Evolutionary conservation across 1,140 invertebrate genomes (phyloP), one percentile per base, ranked within the genome.

Genomic region (Drosophila funebris): DNA sequence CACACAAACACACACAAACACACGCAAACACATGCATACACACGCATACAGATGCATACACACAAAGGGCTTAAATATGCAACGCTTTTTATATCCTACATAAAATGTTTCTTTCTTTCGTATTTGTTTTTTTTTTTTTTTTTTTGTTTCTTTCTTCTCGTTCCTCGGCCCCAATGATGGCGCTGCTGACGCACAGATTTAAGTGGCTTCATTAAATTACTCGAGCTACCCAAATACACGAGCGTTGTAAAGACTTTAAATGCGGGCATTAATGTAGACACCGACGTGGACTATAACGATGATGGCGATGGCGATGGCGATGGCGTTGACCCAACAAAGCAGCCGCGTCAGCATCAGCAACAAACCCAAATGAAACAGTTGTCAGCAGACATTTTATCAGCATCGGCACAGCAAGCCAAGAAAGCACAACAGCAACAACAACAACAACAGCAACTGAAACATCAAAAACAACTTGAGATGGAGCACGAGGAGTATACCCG

Each of bases 121-220:
- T n/a, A n/a, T n/a, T n/a, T 31, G 72, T 73, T 73, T 62, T 29
- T 77, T 77, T 69, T 46, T 74, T 27, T 48, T 22, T 52, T 37
- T 54, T 43, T 36, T 27, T 22, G n/a, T 37, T 52, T 29, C 41
- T 31, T 20, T 29, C 39, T 44, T 43, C 56, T 6, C 31, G 1
- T 27, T 44, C 33, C 41, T 13, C 36, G 44, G 36, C 22, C 29
- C 22, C 11, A 13, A n/a, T 67, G 27, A 70, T 66, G 73, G 43
- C 61, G 66, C 14, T 66, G 58, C 69, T 64, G 66, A 69, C 57
- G 82, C 78, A 61, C 73, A 91, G 90, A 90, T 83, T 85, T 91
- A 83, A 91, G 87, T 85, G 81, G 83, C 73, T 91, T 91, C 74
- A 90, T 91, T 78, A 87, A 90, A 83, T 81, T 91, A 73, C 87